These are phyloP conservation scores for Aurelia sp. DNA, from an alignment of 30 jellyfish, hydroid and myxozoan species.

Conservation along the genomic window DNA sequence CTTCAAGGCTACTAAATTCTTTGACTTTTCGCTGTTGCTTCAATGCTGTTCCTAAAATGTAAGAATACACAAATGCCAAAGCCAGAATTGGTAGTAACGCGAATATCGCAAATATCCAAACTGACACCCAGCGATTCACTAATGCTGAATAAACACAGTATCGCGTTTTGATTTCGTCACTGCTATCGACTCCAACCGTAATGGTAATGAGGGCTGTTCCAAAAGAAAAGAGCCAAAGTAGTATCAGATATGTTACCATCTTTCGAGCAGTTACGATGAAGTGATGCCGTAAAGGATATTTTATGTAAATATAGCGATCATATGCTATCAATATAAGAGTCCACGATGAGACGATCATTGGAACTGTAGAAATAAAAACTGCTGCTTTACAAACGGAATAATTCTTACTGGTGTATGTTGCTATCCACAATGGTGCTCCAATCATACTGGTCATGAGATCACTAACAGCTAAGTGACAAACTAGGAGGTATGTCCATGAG, in stretches of 20 bases:
- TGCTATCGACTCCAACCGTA: background rate
- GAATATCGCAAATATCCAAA: constrained; percentile 8
- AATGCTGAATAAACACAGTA: constrained; percentile 1
- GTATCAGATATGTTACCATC: constrained; percentile 11
- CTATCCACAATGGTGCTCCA: constrained; percentile 65
- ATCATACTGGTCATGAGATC: constrained; percentile 26
- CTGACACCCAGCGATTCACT: constrained; percentile 32
- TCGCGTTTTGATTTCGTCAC: background rate
- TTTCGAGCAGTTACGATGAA: constrained; percentile 32
- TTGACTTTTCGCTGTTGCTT: constrained; percentile 11
- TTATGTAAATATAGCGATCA: constrained; percentile 46
- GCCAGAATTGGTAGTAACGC: constrained; percentile 4
- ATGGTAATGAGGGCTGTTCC: background rate
- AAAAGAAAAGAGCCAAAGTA: constrained; percentile 23
- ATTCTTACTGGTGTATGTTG: constrained; percentile 27
- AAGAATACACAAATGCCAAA: constrained; percentile 6
- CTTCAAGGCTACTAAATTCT: background rate
- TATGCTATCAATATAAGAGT: constrained; percentile 46
- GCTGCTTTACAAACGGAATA: constrained; percentile 38
- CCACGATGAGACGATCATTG: constrained; percentile 15
- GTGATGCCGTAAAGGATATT: constrained; percentile 28
- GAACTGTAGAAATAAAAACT: background rate
- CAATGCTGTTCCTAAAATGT: constrained; percentile 40
- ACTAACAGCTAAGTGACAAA: constrained; percentile 36
- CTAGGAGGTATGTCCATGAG: constrained; percentile 44